phyloP scores from a whole-genome alignment of 2,113 vertebrate species.

The Notechis scutatus region DNA sequence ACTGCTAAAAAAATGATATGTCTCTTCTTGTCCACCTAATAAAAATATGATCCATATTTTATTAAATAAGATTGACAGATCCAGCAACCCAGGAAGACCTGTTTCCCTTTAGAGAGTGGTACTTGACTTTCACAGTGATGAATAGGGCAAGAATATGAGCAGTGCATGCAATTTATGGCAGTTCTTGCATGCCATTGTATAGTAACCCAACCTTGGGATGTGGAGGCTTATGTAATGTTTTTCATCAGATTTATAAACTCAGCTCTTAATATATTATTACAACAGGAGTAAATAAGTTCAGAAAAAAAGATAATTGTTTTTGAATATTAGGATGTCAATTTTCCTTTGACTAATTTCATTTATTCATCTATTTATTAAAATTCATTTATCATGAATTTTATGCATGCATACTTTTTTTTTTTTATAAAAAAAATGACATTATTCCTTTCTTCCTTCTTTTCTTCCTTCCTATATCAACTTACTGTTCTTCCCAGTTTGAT shows the following conservation, averaged over 20 bases:
- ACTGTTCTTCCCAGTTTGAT: background rate
- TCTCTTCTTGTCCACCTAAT: background rate
- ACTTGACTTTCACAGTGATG: background rate
- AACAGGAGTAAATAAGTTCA: background rate
- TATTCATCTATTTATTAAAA: slow-evolving; percentile 15
- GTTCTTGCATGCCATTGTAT: background rate
- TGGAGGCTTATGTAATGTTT: background rate
- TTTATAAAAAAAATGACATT: background rate
- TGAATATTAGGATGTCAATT: slow-evolving; percentile 1
- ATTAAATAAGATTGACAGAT: background rate
- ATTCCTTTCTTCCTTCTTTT: background rate
- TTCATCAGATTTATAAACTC: background rate
- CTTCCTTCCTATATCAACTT: background rate
- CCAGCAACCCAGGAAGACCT: background rate
- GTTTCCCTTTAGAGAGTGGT: background rate
- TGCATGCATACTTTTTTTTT: background rate
- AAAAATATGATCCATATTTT: background rate
- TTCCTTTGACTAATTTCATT: slow-evolving; percentile 24
- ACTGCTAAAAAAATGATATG: slow-evolving; percentile 26
- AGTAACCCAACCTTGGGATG: background rate
- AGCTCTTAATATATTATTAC: background rate
- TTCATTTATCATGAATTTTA: background rate
- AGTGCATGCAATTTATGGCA: background rate
- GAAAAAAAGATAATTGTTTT: slow-evolving; percentile 5
- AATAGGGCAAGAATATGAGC: background rate